These are phyloP conservation scores for Ailuropoda melanoleuca DNA, from an alignment of 2,113 vertebrate species.

Conservation along the genomic window DNA sequence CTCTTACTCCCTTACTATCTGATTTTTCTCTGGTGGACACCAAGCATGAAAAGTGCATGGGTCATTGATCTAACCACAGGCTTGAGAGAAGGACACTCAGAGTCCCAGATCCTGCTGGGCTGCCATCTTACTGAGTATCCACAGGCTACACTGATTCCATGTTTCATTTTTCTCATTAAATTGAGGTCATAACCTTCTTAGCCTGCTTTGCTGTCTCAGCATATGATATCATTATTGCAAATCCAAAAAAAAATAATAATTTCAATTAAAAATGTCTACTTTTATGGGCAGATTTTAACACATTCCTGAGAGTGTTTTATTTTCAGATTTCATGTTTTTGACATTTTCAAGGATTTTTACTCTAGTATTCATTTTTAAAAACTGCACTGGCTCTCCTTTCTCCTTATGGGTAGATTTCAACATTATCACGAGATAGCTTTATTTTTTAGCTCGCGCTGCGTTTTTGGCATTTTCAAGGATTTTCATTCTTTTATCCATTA, in stretches of 20 bases:
- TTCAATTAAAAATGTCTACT: conserved; percentile 38
- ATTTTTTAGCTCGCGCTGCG: background rate
- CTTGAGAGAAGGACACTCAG: background rate
- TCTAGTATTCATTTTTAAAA: background rate
- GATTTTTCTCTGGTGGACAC: background rate
- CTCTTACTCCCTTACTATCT: background rate
- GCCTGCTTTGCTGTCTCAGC: background rate
- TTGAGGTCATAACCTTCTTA: background rate
- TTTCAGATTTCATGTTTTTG: background rate
- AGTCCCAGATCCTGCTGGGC: background rate
- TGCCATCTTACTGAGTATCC: background rate
- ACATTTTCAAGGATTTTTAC: conserved; percentile 2
- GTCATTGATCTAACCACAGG: background rate
- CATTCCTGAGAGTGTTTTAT: background rate
- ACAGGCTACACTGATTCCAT: background rate
- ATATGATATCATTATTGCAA: background rate
- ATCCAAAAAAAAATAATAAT: background rate
- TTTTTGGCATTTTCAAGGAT: background rate
- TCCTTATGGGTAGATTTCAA: conserved; percentile 2
- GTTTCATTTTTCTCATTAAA: background rate
- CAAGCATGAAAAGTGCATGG: background rate
- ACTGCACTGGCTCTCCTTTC: background rate
- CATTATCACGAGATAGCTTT: background rate
- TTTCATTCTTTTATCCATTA: background rate
- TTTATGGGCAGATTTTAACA: conserved; percentile 9